Evolutionary conservation across 1,140 invertebrate species (phyloP).

Genomic region (Sweltsa coloradensis): DNA sequence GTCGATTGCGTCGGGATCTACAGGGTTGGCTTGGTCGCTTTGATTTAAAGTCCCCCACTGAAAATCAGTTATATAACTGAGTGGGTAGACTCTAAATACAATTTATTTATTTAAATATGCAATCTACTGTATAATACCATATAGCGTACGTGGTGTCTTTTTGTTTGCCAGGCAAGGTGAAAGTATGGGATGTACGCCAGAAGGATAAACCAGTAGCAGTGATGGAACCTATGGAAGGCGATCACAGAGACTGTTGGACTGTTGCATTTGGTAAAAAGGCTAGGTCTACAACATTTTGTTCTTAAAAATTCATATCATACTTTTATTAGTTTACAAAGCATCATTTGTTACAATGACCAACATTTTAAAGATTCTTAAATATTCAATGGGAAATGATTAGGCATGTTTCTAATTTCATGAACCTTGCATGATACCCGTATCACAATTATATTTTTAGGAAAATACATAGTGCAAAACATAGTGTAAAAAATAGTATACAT

Average conservation of each 20-base stretch:
- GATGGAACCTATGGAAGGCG: constrained; percentile 59
- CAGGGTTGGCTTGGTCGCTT: not conserved
- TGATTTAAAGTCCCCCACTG: not conserved
- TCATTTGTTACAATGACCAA: constrained; percentile 3
- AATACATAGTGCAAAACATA: not conserved
- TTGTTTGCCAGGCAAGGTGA: constrained; percentile 55
- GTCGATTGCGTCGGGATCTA: not conserved
- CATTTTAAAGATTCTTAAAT: constrained; percentile 1
- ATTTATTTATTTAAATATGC: not conserved
- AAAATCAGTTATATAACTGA: not conserved
- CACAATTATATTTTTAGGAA: not conserved
- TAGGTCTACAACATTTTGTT: not conserved
- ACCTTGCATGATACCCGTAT: not conserved
- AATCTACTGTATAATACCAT: not conserved
- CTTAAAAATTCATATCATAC: not conserved
- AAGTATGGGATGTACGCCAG: constrained; percentile 91
- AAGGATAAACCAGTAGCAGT: constrained; percentile 77
- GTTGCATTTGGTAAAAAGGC: constrained; percentile 58
- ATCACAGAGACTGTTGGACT: constrained; percentile 71
- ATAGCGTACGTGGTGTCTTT: constrained; percentile 1
- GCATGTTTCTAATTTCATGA: not conserved
- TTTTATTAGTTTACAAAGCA: not conserved
- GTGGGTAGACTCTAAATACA: not conserved
- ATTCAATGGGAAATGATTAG: not conserved
- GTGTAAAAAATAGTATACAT: not conserved